Evolutionary conservation across 1,140 invertebrate genomes (phyloP), one percentile per base, ranked within the genome.

Genomic region (Hetaerina americana): DNA sequence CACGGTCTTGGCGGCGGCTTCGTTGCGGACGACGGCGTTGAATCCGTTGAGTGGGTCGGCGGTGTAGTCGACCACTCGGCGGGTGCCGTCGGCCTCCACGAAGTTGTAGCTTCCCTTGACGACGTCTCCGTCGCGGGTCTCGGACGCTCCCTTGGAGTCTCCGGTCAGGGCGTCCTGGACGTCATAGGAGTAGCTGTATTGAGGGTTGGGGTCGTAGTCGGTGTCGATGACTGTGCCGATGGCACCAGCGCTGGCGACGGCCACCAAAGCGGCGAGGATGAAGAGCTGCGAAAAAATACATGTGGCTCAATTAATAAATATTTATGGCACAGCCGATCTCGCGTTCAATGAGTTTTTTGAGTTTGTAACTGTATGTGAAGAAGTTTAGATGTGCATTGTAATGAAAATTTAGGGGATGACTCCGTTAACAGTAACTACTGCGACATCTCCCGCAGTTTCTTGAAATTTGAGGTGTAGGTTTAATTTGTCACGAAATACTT

Each of bases 181-280:
- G 31, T 40, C 31, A 18, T 40, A 40, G 31, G 31, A 40, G 31
- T 40, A 40, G 31, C 6, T 8, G 18, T 40, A 40, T 40, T 70
- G 69, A 8, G 73, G 73, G 28, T 74, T 18, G 18, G 72, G 72
- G 73, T 74, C 73, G 70, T 71, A 74, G 49, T 73, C 72, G 40
- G 73, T 66, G 70, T 66, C 71, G 28, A 68, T 70, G 57, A 18
- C 27, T 70, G 31, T 70, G 8, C 15, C 26, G 25, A 70, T 15
- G 0, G 66, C 24, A 27, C 68, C 57, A n/a, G 72, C 70, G 22
- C 66, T 69, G 27, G 72, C 72, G 31, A 70, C 27, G 5, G 73
- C 71, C 28, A 31, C 31, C 5, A 73, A 66, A 69, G 73, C 73
- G 66, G 73, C 73, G 69, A 72, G 68, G 69, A 71, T 40, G 66